Evolutionary conservation across 2,888 invertebrate genomes (phyloP).

Genomic region (Melanostoma scalare): DNA sequence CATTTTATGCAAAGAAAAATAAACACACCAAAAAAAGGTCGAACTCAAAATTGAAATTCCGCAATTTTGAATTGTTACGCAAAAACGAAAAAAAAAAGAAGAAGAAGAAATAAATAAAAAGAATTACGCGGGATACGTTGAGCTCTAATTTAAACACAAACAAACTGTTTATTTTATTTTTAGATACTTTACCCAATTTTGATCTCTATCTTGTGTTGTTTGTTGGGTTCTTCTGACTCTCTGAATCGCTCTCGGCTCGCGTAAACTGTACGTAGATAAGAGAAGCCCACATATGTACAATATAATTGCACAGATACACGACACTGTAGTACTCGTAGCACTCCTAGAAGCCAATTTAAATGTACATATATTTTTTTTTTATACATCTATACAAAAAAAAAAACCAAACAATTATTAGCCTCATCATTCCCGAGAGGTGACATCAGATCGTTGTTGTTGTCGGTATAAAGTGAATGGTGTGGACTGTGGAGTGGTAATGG

Average conservation of each 20-base stretch:
- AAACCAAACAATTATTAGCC: constrained; percentile 46
- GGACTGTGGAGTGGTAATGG: constrained; percentile 22
- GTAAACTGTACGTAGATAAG: constrained; percentile 38
- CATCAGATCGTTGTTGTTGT: constrained; percentile 54
- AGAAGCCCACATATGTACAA: constrained; percentile 43
- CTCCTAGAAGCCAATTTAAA: constrained; percentile 65
- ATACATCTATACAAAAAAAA: constrained; percentile 26
- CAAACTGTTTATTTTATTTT: constrained; percentile 70
- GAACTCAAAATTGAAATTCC: constrained; percentile 54
- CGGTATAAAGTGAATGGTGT: constrained; percentile 1
- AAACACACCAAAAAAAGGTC: constrained; percentile 1
- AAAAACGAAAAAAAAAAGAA: constrained; percentile 38
- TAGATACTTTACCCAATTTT: constrained; percentile 67
- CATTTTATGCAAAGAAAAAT: constrained; percentile 46
- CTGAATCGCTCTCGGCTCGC: constrained; percentile 10
- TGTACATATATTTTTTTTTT: neutral
- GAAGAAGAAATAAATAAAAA: constrained; percentile 16
- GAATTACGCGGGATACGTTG: constrained; percentile 65
- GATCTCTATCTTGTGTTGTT: constrained; percentile 35
- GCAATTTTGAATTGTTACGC: constrained; percentile 65
- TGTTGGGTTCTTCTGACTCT: neutral
- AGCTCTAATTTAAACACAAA: constrained; percentile 70
- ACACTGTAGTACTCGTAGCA: constrained; percentile 23
- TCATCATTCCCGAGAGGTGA: constrained; percentile 69
- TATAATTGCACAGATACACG: constrained; percentile 60